phyloP scores from a whole-genome alignment of 2,113 vertebrate species.

The Cheirogaleus medius region DNA sequence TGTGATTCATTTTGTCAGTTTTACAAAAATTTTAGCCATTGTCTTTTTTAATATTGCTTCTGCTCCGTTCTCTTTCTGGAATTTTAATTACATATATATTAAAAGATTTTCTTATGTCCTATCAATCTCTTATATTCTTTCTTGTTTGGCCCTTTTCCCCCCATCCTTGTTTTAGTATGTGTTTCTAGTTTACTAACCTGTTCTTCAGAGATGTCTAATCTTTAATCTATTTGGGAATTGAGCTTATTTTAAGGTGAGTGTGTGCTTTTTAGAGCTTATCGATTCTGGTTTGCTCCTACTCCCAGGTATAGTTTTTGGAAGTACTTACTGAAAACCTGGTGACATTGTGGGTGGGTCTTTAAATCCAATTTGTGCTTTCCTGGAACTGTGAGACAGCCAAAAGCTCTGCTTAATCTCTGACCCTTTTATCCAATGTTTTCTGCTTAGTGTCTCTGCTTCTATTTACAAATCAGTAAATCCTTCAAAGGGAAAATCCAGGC shows the following conservation, averaged over 20 bases:
- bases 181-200: background rate
- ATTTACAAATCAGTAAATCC: background rate
- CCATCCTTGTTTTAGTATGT: background rate
- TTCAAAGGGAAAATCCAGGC: background rate
- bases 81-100: background rate
- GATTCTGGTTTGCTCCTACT: background rate
- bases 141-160: no score
- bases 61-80: background rate
- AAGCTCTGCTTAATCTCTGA: background rate
- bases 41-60: background rate
- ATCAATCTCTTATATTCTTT: background rate
- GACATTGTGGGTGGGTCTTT: background rate
- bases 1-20: background rate
- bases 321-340: background rate
- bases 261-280: background rate
- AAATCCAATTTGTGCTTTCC: background rate
- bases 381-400: background rate
- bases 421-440: background rate
- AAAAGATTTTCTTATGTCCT: background rate
- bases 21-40: background rate
- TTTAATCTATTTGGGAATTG: background rate
- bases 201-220: background rate
- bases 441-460: background rate
- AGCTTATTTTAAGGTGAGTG: background rate
- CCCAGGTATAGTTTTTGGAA: background rate